A percentile compares a stretch with the other conserved stretches of the same genome.
Conservation (phyloP, 2,113 vertebrate genomes). For the Crocuta crocuta region DNA sequence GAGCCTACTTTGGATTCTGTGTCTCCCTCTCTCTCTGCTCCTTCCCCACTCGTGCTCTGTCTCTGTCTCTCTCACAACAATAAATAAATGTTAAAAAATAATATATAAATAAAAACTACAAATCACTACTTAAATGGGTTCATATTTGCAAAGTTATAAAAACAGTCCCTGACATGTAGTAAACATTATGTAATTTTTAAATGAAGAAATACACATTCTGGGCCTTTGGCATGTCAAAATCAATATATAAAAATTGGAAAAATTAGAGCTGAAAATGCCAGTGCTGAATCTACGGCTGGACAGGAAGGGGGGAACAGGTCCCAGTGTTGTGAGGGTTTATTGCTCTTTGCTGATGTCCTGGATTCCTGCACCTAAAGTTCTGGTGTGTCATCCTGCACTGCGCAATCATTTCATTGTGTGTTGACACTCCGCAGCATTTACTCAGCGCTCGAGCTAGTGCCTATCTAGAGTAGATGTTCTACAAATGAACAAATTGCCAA, state of each 20-base stretch:
- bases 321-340: neutral
- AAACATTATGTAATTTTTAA: neutral
- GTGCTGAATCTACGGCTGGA: neutral
- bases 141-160: constrained; percentile 1
- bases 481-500: neutral
- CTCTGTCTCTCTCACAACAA: too few species aligned
- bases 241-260: neutral
- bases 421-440: neutral
- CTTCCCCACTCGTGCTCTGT: too few species aligned
- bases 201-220: neutral
- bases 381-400: neutral
- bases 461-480: neutral
- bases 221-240: neutral
- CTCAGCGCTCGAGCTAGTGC: neutral
- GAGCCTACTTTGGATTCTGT: too few species aligned
- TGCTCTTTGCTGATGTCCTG: neutral
- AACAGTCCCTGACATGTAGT: neutral
- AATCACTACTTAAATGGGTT: neutral
- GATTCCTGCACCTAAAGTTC: neutral
- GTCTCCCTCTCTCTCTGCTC: too few species aligned
- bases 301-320: too few species aligned
- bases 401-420: neutral
- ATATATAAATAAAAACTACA: too few species aligned
- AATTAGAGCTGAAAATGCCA: neutral
- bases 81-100: too few species aligned